phyloP scores from a whole-genome alignment of 2,888 invertebrate genomes.

The Bursaphelenchus okinawaensis region DNA sequence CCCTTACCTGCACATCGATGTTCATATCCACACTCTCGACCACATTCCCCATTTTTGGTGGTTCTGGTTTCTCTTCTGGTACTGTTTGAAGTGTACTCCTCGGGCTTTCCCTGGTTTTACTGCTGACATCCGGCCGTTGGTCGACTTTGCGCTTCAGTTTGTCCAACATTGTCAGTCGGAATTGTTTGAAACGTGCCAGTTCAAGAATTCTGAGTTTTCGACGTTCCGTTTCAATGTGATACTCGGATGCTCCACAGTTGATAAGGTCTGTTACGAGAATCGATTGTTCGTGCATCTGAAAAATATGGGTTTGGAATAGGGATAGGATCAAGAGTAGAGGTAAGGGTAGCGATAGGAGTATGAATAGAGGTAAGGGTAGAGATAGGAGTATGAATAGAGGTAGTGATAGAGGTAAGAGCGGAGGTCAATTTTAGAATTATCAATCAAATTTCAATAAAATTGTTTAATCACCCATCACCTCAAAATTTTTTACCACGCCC shows the following conservation, averaged over 20 bases:
- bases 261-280: slow-evolving; percentile 87
- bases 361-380: too few species aligned
- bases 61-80: slow-evolving; percentile 9
- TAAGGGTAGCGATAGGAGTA: too few species aligned
- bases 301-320: background rate
- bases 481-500: too few species aligned
- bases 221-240: slow-evolving; percentile 85
- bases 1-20: slow-evolving; percentile 43
- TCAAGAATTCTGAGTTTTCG: slow-evolving; percentile 84
- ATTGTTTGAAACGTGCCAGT: slow-evolving; percentile 72
- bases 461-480: too few species aligned
- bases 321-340: too few species aligned
- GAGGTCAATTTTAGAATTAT: too few species aligned
- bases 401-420: too few species aligned
- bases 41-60: background rate
- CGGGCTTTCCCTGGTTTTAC: slow-evolving; percentile 1
- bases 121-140: background rate
- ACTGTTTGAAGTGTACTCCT: background rate
- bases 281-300: slow-evolving; percentile 86
- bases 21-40: slow-evolving; percentile 51
- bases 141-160: slow-evolving; percentile 70
- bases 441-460: too few species aligned
- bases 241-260: slow-evolving; percentile 75
- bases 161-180: slow-evolving; percentile 75
- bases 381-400: too few species aligned